Percentiles rank a stretch among this genome's conserved stretches.
Conservation (phyloP, 2,888 invertebrate genomes). For the Torymus aiolomorphi region DNA sequence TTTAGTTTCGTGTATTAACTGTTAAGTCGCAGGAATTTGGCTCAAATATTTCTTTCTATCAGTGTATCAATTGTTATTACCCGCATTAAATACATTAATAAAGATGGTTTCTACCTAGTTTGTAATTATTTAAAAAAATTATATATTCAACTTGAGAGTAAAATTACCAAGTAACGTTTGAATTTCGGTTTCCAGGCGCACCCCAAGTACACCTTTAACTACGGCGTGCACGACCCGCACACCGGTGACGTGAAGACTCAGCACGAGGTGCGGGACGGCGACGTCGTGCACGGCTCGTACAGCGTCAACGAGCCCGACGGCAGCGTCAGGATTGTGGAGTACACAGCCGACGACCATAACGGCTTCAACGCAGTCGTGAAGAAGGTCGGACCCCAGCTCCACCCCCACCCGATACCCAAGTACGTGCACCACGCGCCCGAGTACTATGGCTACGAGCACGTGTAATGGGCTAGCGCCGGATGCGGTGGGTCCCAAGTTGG, state of each 20-base stretch:
- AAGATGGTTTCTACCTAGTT: too few relatives aligned
- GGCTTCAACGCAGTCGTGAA: slow-evolving; percentile 71
- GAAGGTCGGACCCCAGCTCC: slow-evolving; percentile 68
- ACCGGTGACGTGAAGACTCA: slow-evolving; percentile 71
- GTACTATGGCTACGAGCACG: slow-evolving; percentile 64
- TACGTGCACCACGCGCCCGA: slow-evolving; percentile 62
- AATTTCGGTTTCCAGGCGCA: slow-evolving; percentile 61
- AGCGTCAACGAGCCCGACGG: slow-evolving; percentile 70
- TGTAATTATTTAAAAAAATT: too few relatives aligned
- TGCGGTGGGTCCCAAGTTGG: slow-evolving; percentile 1
- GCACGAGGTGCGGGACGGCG: slow-evolving; percentile 68
- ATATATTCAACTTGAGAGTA: too few relatives aligned
- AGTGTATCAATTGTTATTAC: too few relatives aligned
- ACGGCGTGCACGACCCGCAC: slow-evolving; percentile 70
- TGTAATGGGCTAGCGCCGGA: slow-evolving; percentile 55
- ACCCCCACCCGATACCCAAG: slow-evolving; percentile 61
- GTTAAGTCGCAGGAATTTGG: too few relatives aligned
- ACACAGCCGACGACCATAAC: slow-evolving; percentile 70
- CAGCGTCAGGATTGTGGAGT: slow-evolving; percentile 69
- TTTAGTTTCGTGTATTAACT: too few relatives aligned
- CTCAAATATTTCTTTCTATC: too few relatives aligned
- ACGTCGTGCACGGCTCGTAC: slow-evolving; percentile 69
- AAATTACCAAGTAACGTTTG: not conserved
- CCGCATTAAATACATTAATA: too few relatives aligned
- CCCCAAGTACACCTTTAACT: slow-evolving; percentile 69